Conservation (phyloP, 2,113 vertebrate genomes). For the Gracilinanus agilis region DNA sequence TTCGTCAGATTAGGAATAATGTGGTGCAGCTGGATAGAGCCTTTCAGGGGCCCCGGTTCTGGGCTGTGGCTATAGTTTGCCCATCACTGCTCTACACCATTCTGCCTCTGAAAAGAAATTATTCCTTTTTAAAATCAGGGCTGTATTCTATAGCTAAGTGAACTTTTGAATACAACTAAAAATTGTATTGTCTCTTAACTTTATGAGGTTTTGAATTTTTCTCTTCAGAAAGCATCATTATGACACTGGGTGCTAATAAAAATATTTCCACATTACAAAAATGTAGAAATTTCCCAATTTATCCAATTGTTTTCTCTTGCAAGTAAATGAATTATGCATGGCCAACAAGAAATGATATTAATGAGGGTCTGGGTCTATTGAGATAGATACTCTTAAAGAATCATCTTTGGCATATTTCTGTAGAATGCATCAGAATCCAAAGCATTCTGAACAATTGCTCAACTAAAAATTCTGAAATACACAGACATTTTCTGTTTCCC, state of each 20-base stretch:
- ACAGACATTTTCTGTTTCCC: constrained; percentile 26
- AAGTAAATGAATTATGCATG: background rate
- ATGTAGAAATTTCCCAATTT: constrained; percentile 6
- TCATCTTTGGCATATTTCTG: background rate
- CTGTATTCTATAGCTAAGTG: constrained; percentile 11
- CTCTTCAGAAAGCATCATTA: background rate
- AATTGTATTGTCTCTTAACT: background rate
- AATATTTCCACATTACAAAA: background rate
- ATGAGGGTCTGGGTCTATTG: background rate
- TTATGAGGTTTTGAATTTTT: no score
- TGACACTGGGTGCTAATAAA: constrained; percentile 11
- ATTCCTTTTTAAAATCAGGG: constrained; percentile 17
- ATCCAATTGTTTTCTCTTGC: constrained; percentile 21
- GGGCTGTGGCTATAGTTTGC: no score
- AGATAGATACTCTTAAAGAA: background rate
- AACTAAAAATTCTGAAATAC: constrained; percentile 30
- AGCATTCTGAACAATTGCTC: constrained; percentile 40
- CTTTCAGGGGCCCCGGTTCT: no score
- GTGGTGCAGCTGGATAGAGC: no score
- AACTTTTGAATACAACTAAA: constrained; percentile 4
- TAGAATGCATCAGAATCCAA: constrained; percentile 1
- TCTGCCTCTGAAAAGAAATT: constrained; percentile 26
- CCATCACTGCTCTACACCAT: no score
- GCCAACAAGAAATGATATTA: background rate
- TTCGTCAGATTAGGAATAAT: no score